Evolutionary conservation across 1,140 invertebrate genomes (phyloP).

Genomic region (Hyles euphorbiae): DNA sequence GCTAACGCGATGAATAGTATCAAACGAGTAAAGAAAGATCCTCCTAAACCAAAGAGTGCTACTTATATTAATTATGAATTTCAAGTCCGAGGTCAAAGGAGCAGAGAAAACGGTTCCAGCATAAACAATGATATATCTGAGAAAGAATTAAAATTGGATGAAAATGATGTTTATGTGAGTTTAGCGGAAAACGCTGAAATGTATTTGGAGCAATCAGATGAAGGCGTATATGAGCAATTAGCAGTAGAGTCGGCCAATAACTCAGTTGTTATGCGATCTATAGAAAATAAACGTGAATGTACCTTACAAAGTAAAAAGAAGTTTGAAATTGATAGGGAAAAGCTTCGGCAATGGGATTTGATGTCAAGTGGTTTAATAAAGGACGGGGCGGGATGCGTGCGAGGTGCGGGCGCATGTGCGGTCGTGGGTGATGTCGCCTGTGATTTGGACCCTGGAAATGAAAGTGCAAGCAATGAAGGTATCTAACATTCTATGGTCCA

Average conservation of each 20-base stretch:
- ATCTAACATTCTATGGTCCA: conserved; percentile 63
- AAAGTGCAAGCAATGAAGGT: conserved; percentile 67
- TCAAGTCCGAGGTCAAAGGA: conserved; percentile 45
- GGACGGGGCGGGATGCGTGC: conserved; percentile 63
- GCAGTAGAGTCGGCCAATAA: conserved; percentile 37
- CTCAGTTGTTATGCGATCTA: background rate
- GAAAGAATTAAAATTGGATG: conserved; percentile 53
- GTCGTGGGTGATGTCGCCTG: conserved; percentile 59
- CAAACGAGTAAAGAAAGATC: conserved; percentile 54
- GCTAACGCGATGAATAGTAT: conserved; percentile 61
- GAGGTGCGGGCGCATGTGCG: conserved; percentile 65
- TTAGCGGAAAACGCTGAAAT: conserved; percentile 55
- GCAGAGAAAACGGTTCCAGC: conserved; percentile 29
- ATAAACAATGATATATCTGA: conserved; percentile 28
- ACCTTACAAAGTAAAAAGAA: conserved; percentile 35
- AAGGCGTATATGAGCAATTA: conserved; percentile 72
- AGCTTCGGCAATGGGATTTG: conserved; percentile 90
- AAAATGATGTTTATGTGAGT: conserved; percentile 79
- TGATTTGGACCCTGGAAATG: conserved; percentile 55
- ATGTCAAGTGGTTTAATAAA: conserved; percentile 85
- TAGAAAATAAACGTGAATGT: background rate
- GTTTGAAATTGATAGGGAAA: conserved; percentile 88
- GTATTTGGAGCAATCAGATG: conserved; percentile 40
- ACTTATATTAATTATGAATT: conserved; percentile 86
- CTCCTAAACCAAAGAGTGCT: conserved; percentile 79